A percentile compares a stretch with the other conserved stretches of the same genome.
phyloP scores from a whole-genome alignment of 2,888 invertebrate species.

The Eudemis profundana region DNA sequence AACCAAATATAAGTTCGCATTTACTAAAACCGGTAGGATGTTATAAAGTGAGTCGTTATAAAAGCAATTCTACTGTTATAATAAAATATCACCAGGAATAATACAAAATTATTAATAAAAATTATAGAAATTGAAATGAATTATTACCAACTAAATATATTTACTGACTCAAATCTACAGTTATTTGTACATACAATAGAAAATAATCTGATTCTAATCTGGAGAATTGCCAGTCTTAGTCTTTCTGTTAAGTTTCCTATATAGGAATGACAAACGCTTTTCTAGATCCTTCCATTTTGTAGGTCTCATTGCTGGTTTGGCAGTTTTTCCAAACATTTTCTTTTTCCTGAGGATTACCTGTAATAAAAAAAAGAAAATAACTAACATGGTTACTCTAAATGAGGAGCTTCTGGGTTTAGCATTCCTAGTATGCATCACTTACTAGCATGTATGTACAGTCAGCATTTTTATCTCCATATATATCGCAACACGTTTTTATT shows the following conservation, averaged over 20 bases:
- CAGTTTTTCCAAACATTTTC: constrained; percentile 86
- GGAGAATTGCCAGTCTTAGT: constrained; percentile 88
- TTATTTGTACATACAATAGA: constrained; percentile 3
- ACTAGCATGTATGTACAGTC: too few relatives aligned
- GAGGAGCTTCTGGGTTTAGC: too few relatives aligned
- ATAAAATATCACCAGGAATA: too few relatives aligned
- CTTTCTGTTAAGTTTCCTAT: constrained; percentile 91
- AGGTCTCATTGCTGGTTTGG: constrained; percentile 87
- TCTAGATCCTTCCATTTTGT: constrained; percentile 91
- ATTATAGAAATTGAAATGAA: neutral
- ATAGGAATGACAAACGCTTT: constrained; percentile 90
- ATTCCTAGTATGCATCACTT: too few relatives aligned
- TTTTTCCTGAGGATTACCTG: constrained; percentile 88
- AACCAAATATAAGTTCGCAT: too few relatives aligned
- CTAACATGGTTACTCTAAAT: neutral
- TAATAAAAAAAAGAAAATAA: constrained; percentile 46
- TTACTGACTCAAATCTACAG: constrained; percentile 18
- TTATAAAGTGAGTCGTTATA: too few relatives aligned
- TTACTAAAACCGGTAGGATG: too few relatives aligned
- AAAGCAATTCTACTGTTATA: too few relatives aligned
- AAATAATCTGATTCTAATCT: constrained; percentile 53
- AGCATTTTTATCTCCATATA: too few relatives aligned
- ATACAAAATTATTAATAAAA: too few relatives aligned
- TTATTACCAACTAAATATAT: constrained; percentile 24
- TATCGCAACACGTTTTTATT: too few relatives aligned